These are phyloP conservation scores for Cephus pulcher DNA, from an alignment of 2,888 invertebrate species.

Conservation along the genomic window DNA sequence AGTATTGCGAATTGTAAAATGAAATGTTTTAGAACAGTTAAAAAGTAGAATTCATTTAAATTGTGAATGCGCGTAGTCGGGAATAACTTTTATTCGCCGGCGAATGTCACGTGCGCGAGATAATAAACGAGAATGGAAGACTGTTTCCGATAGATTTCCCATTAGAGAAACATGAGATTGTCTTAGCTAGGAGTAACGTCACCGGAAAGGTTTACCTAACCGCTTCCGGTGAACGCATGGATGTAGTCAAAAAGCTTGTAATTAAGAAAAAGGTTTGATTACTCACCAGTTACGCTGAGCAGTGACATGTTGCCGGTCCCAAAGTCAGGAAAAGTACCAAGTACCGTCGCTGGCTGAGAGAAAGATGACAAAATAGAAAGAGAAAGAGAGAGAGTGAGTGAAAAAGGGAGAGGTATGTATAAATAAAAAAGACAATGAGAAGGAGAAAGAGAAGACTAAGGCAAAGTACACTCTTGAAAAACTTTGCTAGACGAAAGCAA, in stretches of 20 bases:
- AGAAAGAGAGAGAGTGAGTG: neutral
- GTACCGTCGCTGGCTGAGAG: constrained; percentile 1
- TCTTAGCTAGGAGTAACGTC: neutral
- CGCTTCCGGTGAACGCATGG: neutral
- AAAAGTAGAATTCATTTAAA: neutral
- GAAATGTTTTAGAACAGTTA: neutral
- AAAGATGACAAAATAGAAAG: neutral
- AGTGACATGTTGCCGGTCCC: constrained; percentile 45
- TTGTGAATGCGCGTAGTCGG: neutral
- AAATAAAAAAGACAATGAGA: neutral
- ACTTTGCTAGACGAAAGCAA: neutral
- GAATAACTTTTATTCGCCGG: neutral
- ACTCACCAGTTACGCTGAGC: constrained; percentile 56
- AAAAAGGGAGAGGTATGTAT: neutral
- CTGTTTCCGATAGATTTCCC: neutral
- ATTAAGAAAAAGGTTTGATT: neutral
- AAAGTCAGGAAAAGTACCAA: constrained; percentile 22
- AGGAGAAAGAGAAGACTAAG: neutral
- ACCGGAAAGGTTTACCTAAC: neutral
- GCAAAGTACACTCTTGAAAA: neutral
- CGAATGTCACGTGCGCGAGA: neutral
- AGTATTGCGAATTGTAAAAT: neutral
- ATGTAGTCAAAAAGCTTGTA: neutral
- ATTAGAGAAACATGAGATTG: neutral
- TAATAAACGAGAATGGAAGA: neutral